phyloP scores from a whole-genome alignment of 2,113 vertebrate species.

The Lepidothrix coronata region DNA sequence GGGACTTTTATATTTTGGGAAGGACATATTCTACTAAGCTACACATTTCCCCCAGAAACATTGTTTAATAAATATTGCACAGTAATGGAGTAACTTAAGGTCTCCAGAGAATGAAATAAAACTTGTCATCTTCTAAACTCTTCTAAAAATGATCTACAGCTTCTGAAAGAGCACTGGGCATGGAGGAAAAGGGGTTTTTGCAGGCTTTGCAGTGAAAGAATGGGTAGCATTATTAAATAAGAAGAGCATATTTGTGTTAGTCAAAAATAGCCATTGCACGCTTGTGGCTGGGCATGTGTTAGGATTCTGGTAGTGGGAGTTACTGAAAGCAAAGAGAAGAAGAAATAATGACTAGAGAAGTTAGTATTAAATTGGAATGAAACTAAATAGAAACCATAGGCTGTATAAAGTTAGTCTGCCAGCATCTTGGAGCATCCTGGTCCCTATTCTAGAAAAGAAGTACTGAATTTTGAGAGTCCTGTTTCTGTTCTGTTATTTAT shows the following conservation, averaged over 20 bases:
- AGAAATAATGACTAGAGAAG: background rate
- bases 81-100: background rate
- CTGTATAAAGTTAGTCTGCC: background rate
- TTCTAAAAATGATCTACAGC: background rate
- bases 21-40: background rate
- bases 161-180: background rate
- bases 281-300: background rate
- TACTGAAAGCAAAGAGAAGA: background rate
- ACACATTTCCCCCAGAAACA: background rate
- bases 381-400: background rate
- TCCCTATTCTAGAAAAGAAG: background rate
- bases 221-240: background rate
- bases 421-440: background rate
- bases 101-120: background rate
- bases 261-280: rapidly evolving
- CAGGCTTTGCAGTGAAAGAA: background rate
- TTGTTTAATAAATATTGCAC: background rate
- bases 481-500: background rate
- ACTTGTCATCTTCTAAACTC: background rate
- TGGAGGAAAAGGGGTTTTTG: background rate
- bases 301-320: background rate
- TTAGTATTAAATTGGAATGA: background rate
- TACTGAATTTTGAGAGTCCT: background rate
- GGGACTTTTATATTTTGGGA: background rate
- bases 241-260: background rate